A percentile compares a stretch with the other conserved stretches of the same genome.
phyloP scores from a whole-genome alignment of 2,797 vertebrate species.

The Holocentrus rufus region DNA sequence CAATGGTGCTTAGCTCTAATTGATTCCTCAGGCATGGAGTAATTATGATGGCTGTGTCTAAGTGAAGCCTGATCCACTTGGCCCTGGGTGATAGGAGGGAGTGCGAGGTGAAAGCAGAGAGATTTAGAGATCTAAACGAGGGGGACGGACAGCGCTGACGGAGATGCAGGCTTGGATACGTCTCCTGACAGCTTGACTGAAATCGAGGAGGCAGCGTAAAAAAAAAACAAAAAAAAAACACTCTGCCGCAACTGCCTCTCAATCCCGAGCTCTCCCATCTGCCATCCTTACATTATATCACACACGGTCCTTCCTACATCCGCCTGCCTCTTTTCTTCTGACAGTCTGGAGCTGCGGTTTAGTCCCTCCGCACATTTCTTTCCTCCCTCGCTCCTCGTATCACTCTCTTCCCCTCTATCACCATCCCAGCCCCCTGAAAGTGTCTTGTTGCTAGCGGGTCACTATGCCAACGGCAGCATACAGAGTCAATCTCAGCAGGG shows the following conservation, averaged over 20 bases:
- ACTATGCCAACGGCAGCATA: slow-evolving; percentile 53
- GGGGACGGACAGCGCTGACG: slow-evolving; percentile 30
- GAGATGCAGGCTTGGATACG: slow-evolving; percentile 43
- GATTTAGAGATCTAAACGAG: slow-evolving; percentile 49
- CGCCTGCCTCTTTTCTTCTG: slow-evolving; percentile 42
- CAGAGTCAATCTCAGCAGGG: slow-evolving; percentile 62
- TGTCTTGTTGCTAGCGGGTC: slow-evolving; percentile 41
- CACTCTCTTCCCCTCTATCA: slow-evolving; percentile 21
- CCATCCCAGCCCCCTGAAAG: slow-evolving; percentile 34
- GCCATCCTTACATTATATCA: slow-evolving; percentile 25
- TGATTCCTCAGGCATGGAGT: slow-evolving; percentile 77
- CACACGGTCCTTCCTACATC: slow-evolving; percentile 24
- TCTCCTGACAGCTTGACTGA: slow-evolving; percentile 54
- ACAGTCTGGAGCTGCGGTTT: slow-evolving; percentile 32
- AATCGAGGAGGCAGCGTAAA: slow-evolving; percentile 33
- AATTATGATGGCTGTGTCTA: slow-evolving; percentile 75
- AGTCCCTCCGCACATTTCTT: slow-evolving; percentile 17
- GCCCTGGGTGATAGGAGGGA: slow-evolving; percentile 68
- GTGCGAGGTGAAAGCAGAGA: slow-evolving; percentile 39
- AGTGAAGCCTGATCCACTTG: slow-evolving; percentile 65
- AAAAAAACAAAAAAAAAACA: no score
- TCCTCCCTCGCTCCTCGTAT: slow-evolving; percentile 17
- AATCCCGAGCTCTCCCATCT: slow-evolving; percentile 50
- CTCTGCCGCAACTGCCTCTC: slow-evolving; percentile 51
- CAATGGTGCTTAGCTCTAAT: slow-evolving; percentile 81